Base-by-base conservation (phyloP, 2,113 vertebrate species). In the Holacanthus passer region DNA sequence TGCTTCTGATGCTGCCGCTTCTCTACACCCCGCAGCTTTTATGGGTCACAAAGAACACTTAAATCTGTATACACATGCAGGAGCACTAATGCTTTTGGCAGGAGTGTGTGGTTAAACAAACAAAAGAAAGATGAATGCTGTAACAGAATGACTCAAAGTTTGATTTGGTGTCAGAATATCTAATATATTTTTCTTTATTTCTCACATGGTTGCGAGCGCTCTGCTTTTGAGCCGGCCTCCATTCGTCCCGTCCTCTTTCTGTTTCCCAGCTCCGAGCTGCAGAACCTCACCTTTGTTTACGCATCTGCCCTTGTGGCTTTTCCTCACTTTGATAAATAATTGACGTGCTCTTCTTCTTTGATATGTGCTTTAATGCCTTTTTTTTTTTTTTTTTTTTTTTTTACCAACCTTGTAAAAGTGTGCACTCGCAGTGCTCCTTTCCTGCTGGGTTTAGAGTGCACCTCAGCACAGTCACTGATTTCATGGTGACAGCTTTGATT, bases 271-370 rank as follows among this genome's bases (percentile, higher is more conserved):
- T 68, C 37, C 62, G 58, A 75, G 75, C 78, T 66, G 73, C 5
- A 74, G 63, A 84, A 62, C 84, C 67, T 73, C 80, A 89, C 89
- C 83, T 91, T 91, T 93, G 85, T 94, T 93, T 92, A 85, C 50
- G 3, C 87, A 72, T 88, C 59, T 74, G 69, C 69, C 88, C 84
- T 72, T 85, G 53, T 82, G 79, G 56, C 80, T 87, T 85, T 73
- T 70, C 63, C 82, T 81, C 76, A 73, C 85, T 92, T 79, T 91
- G 89, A 88, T 93, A 80, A 93, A 94, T 93, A 92, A 94, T 94
- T 92, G 82, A 94, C 88, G 73, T 53, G 64, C 59, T 68, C 77
- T 84, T 76, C 85, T 91, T 68, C 87, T 93, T 93, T 93, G 90
- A 91, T 91, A 88, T 89, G 78, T 88, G 79, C 82, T 83, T 90